A percentile compares a stretch with the other conserved stretches of the same genome.
phyloP scores from a whole-genome alignment of 2,797 vertebrate species.

The Ctenosaura bakeri region DNA sequence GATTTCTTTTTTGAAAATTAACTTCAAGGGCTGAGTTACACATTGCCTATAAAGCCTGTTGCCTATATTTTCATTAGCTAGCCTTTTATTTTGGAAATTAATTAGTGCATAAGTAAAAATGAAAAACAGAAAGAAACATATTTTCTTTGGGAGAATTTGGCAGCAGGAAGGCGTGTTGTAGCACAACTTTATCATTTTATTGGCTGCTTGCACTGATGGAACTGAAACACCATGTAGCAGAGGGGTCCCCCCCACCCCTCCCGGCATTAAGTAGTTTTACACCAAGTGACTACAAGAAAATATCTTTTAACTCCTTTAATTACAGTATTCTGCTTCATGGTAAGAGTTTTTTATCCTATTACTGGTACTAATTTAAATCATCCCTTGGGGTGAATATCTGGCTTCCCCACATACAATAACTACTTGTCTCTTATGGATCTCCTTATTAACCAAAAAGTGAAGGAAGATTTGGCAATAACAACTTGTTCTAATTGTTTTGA shows the following conservation, averaged over 20 bases:
- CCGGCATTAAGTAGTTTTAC: not conserved
- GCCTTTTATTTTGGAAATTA: constrained; percentile 22
- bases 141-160: not conserved
- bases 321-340: not conserved
- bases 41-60: not conserved
- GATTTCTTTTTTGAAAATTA: not conserved
- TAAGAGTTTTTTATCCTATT: not conserved
- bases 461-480: not conserved
- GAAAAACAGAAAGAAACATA: constrained; percentile 18
- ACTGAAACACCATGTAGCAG: not conserved
- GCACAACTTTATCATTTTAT: constrained; percentile 7
- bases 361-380: not conserved
- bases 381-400: not conserved
- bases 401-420: not conserved
- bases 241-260: not conserved
- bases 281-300: not conserved
- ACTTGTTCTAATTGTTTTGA: not conserved
- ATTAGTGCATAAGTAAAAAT: not conserved
- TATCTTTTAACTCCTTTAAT: not conserved
- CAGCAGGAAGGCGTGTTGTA: not conserved
- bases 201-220: not conserved
- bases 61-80: not conserved
- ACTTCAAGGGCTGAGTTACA: constrained; percentile 7
- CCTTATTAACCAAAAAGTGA: not conserved
- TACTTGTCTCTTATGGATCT: not conserved